Percentiles rank a stretch among this genome's conserved stretches.
These are phyloP conservation scores for Ellobius talpinus DNA, from an alignment of 2,113 vertebrate genomes.

Conservation along the genomic window DNA sequence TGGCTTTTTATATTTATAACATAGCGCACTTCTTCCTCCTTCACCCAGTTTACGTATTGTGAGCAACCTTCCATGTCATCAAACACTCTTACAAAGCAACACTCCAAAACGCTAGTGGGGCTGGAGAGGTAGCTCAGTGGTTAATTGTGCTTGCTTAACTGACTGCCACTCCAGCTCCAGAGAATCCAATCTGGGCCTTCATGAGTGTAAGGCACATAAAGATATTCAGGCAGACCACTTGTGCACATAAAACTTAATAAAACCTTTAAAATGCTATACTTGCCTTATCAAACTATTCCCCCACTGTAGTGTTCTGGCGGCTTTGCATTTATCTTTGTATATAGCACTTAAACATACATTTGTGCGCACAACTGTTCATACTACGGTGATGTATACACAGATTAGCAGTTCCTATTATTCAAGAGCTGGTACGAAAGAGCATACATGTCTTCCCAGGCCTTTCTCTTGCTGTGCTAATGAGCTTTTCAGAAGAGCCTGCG, in stretches of 20 bases:
- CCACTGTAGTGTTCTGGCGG: neutral
- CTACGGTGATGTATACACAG: neutral
- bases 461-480: neutral
- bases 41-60: conserved; percentile 5
- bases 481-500: neutral
- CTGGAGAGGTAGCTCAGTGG: neutral
- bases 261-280: neutral
- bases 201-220: neutral
- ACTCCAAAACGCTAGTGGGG: neutral
- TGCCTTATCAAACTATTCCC: neutral
- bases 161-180: neutral
- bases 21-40: conserved; percentile 15
- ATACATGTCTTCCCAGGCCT: neutral
- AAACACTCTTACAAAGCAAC: neutral
- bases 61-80: neutral
- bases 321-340: neutral
- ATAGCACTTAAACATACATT: neutral
- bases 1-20: conserved; percentile 43
- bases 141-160: neutral
- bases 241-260: neutral
- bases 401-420: neutral
- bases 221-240: neutral
- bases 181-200: neutral
- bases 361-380: neutral
- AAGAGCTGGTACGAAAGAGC: neutral